These are phyloP conservation scores for Leptogaster cylindrica DNA, from an alignment of 2,888 invertebrate genomes.

Conservation along the genomic window DNA sequence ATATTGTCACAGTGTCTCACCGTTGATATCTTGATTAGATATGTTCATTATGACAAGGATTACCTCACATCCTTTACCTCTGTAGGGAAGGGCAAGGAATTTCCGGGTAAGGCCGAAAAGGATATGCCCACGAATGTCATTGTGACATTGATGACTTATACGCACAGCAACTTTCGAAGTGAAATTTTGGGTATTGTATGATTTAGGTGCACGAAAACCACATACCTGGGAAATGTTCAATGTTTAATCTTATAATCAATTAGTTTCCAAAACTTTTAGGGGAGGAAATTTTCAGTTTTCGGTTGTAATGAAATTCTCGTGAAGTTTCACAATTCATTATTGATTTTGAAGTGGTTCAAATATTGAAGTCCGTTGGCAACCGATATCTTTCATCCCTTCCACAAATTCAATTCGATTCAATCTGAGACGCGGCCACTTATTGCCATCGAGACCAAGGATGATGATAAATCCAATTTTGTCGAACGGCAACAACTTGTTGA, in stretches of 20 bases:
- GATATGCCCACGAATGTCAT: background rate
- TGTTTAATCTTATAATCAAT: too few relatives aligned
- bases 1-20: background rate
- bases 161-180: background rate
- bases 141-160: background rate
- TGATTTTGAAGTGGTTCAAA: too few relatives aligned
- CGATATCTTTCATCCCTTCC: too few relatives aligned
- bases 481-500: slow-evolving; percentile 30
- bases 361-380: too few relatives aligned
- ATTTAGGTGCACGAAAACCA: background rate
- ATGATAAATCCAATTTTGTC: slow-evolving; percentile 20
- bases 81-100: background rate
- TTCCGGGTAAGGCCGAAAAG: background rate
- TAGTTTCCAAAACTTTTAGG: too few relatives aligned
- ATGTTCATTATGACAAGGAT: background rate
- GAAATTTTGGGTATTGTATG: background rate
- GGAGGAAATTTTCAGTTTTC: too few relatives aligned
- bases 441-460: background rate
- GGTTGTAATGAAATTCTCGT: too few relatives aligned
- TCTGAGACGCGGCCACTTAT: too few relatives aligned
- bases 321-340: too few relatives aligned
- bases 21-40: slow-evolving; percentile 10
- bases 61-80: slow-evolving; percentile 1
- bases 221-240: background rate
- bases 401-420: background rate